Conservation (phyloP, 1,140 invertebrate species). For the Chlorops oryzae region DNA sequence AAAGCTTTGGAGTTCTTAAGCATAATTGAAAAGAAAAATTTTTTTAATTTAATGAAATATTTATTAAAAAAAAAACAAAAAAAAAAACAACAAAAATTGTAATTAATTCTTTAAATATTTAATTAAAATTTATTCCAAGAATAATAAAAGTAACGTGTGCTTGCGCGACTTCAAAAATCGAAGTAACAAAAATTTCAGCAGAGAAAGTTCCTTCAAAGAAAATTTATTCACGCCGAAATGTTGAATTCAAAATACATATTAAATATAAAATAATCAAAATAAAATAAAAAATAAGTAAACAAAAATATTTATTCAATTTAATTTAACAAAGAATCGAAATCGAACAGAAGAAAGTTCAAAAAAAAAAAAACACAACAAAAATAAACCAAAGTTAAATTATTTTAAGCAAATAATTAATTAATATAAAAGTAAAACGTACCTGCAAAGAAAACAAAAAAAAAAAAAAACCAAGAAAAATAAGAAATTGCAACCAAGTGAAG, state of each 20-base stretch:
- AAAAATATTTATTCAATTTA: no score
- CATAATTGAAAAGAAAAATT: slow-evolving; percentile 5
- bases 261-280: background rate
- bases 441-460: slow-evolving; percentile 8
- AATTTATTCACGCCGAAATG: background rate
- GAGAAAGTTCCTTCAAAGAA: slow-evolving; percentile 31
- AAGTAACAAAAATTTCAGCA: slow-evolving; percentile 19
- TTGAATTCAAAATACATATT: background rate
- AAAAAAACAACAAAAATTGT: slow-evolving; percentile 3
- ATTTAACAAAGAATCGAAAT: no score
- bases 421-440: background rate
- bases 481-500: no score
- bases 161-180: slow-evolving; percentile 19
- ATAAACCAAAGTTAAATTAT: slow-evolving; percentile 14
- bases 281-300: slow-evolving; percentile 1
- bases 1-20: background rate
- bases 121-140: slow-evolving; percentile 13
- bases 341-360: background rate
- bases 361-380: background rate
- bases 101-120: slow-evolving; percentile 1
- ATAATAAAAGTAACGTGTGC: slow-evolving; percentile 18
- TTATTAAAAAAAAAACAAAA: slow-evolving; percentile 5
- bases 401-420: slow-evolving; percentile 5
- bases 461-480: no score
- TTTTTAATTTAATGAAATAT: slow-evolving; percentile 1